Base-by-base conservation (phyloP, 2,113 vertebrate genomes). In the Brachirus orientalis region DNA sequence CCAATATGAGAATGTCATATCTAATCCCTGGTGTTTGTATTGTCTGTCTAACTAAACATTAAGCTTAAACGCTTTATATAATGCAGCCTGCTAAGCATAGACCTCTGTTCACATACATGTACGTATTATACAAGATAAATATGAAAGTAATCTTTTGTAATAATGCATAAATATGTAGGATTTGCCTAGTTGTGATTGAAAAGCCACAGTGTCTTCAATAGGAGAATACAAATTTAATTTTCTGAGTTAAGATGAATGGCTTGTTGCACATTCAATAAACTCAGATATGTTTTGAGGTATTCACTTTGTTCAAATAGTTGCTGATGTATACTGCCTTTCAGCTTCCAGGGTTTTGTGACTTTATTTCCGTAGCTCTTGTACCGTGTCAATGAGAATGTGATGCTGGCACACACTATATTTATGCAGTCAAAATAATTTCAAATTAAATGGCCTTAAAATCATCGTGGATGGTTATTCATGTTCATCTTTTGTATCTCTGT, bases 21-120 rank as follows among this genome's bases (percentile, higher is more conserved):
- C 3, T 78, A 80, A 86, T 86, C 80, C 72, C 44, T n/a, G 38
- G 11, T 69, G 66, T 72, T 40, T 56, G 28, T 28, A 19, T 52
- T 68, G 58, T 77, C 55, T 51, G 18, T 44, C 48, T 45, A 40
- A 66, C 8, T 61, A 58, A 41, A 48, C n/a, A 22, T 72, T 58
- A 41, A 41, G 74, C 17, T 59, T 63, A 61, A 71, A 66, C 43
- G 44, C 43, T 80, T 77, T 14, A 48, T 69, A 19, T 51, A 63
- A 53, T 59, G 11, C 17, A 19, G 14, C 7, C 4, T 45, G 3
- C 17, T 20, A 10, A n/a, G 28, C 3, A 0, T 1, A 36, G 3
- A 16, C 33, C 18, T 63, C 70, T 55, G 36, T 38, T 53, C 10
- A 6, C 28, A 10, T 50, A 8, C 10, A 6, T 19, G 9, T 50